Percentiles rank a stretch among this genome's conserved stretches.
These are phyloP conservation scores for Cathartes aura DNA, from an alignment of 2,113 vertebrate species.

Conservation along the genomic window DNA sequence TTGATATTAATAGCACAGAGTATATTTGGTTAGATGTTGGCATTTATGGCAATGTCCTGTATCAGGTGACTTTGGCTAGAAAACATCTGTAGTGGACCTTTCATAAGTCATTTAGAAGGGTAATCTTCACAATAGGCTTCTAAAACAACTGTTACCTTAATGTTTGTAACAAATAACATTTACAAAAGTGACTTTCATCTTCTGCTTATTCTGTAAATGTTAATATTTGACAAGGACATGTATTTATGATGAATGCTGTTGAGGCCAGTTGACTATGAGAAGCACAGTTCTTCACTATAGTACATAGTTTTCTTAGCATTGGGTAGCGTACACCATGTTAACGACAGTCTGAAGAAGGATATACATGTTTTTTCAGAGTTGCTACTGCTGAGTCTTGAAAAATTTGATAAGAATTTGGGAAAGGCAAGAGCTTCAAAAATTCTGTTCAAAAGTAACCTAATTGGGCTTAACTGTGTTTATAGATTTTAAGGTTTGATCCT, in stretches of 20 bases:
- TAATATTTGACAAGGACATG: background rate
- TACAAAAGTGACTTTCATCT: background rate
- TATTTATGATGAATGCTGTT: background rate
- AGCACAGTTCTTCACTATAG: background rate
- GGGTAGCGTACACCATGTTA: background rate
- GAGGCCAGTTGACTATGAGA: background rate
- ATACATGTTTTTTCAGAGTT: background rate
- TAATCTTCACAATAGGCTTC: background rate
- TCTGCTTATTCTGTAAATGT: background rate
- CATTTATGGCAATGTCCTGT: background rate
- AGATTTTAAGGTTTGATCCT: background rate
- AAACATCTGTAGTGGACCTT: background rate
- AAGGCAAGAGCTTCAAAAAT: background rate
- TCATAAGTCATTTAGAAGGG: background rate
- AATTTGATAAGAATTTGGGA: background rate
- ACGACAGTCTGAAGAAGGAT: background rate
- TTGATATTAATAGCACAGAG: background rate
- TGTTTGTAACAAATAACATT: background rate
- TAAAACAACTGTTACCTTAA: background rate
- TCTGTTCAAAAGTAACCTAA: background rate
- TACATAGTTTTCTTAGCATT: background rate
- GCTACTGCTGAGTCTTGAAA: background rate
- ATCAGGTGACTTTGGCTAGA: background rate
- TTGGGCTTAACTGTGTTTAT: background rate
- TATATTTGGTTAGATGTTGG: background rate